Base-by-base conservation (phyloP, 2,888 invertebrate species). In the Bruchidius siliquastri region DNA sequence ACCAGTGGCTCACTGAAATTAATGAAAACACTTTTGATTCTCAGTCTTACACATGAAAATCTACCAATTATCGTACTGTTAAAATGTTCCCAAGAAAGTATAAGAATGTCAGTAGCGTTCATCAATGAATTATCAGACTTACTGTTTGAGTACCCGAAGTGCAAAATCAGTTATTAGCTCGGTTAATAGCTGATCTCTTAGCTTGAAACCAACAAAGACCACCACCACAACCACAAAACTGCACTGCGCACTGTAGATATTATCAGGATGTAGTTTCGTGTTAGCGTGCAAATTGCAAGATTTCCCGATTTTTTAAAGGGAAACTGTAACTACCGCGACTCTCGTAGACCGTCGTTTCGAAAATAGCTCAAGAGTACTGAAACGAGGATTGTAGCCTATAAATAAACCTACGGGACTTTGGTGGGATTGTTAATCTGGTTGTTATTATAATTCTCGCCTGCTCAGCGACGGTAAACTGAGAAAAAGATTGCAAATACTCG, bases 381-480 rank as follows among this genome's bases (percentile, higher is more conserved):
- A 78, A 76, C 73, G 76, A 74, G 77, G 73, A 77, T 77, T 77
- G 78, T 78, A 72, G 68, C 76, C 71, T 78, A 78, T 75, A 77
- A 77, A 78, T 78, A 78, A 74, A 73, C 26, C 49, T 18, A 8
- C 68, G 71, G 75, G 77, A 77, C 77, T 76, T 73, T 75, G 77
- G 76, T 78, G 75, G 78, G 78, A 76, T 71, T 49, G 49, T 49
- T 49, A 49, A 3, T 8, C 49, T 13, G 26, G 49, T 49, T 49
- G 49, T 49, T 49, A 49, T 49, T 49, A 13, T 49, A 13, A 49
- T 49, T 4, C 49, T 49, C 49, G 49, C 49, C 49, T 49, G 49
- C 49, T 49, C 49, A 49, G 49, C 8, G 18, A 49, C 49, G 49
- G 18, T 49, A 49, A 49, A 49, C 49, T 49, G 49, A 49, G 49